These are phyloP conservation scores for Teleopsis dalmanni DNA, from an alignment of 1,140 invertebrate species.

Conservation along the genomic window DNA sequence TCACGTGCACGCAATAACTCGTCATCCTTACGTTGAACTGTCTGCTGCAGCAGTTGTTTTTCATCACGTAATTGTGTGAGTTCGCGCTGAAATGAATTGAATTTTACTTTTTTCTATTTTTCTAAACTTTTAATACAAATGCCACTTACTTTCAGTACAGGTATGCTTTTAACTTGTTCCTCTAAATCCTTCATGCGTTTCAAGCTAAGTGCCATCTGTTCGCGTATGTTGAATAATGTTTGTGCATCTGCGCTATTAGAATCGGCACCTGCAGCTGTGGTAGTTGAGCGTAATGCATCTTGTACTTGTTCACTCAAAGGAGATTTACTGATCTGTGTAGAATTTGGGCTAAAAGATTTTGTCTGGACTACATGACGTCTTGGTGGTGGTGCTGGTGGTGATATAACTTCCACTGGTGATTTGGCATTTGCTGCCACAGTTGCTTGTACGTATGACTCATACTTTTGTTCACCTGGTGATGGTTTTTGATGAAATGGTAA, in stretches of 20 bases:
- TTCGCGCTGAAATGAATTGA: slow-evolving; percentile 49
- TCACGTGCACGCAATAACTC: slow-evolving; percentile 43
- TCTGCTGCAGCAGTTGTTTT: slow-evolving; percentile 57
- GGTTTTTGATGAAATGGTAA: slow-evolving; percentile 32
- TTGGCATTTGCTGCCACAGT: slow-evolving; percentile 40
- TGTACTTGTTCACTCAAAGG: neutral
- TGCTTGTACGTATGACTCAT: slow-evolving; percentile 39
- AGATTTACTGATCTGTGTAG: neutral
- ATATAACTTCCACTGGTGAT: slow-evolving; percentile 35
- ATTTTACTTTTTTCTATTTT: neutral
- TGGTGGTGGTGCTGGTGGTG: slow-evolving; percentile 30
- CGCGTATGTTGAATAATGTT: slow-evolving; percentile 33
- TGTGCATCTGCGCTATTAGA: slow-evolving; percentile 28
- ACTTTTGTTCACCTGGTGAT: slow-evolving; percentile 36
- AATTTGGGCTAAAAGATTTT: slow-evolving; percentile 12
- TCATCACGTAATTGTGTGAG: slow-evolving; percentile 66
- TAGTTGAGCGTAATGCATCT: neutral
- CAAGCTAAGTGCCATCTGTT: slow-evolving; percentile 64
- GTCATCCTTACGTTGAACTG: slow-evolving; percentile 51
- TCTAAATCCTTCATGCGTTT: slow-evolving; percentile 72
- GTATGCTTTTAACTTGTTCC: slow-evolving; percentile 76
- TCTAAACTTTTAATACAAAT: neutral
- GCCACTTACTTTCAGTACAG: slow-evolving; percentile 62
- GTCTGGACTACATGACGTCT: slow-evolving; percentile 24
- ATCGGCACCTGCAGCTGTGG: neutral